Percentiles rank a stretch among this genome's conserved stretches.
Evolutionary conservation across 2,113 vertebrate genomes (phyloP).

Genomic region (Centrocercus urophasianus): DNA sequence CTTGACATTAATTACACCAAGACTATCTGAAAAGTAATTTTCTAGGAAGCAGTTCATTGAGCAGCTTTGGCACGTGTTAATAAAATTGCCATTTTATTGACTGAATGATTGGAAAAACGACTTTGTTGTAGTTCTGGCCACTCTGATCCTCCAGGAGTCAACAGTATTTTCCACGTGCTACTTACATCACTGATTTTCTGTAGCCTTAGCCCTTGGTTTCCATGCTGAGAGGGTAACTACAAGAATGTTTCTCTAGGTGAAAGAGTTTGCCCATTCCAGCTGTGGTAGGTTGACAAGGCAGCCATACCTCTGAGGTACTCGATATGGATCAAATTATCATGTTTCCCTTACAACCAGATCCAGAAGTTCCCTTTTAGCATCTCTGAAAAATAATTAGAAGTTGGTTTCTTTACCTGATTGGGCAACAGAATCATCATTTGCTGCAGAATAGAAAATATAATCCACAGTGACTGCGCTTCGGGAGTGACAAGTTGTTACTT

Average conservation of each 20-base stretch:
- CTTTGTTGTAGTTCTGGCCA: not conserved
- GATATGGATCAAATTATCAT: not conserved
- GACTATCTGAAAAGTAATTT: not conserved
- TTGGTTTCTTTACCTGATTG: slow-evolving; percentile 74
- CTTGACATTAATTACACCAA: not conserved
- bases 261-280: not conserved
- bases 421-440: slow-evolving; percentile 31
- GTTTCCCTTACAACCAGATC: not conserved
- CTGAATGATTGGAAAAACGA: not conserved
- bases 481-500: slow-evolving; percentile 94
- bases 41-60: not conserved
- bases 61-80: not conserved
- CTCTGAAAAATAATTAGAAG: not conserved
- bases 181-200: not conserved
- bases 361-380: not conserved
- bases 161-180: not conserved
- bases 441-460: slow-evolving; percentile 93
- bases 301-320: fast-evolving
- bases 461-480: slow-evolving; percentile 91
- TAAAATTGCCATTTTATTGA: not conserved
- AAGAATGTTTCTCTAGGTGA: not conserved
- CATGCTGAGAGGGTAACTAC: not conserved
- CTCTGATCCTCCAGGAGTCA: not conserved
- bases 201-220: not conserved
- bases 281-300: not conserved